phyloP scores from a whole-genome alignment of 1,140 invertebrate species.

The Brachionus rubens region DNA sequence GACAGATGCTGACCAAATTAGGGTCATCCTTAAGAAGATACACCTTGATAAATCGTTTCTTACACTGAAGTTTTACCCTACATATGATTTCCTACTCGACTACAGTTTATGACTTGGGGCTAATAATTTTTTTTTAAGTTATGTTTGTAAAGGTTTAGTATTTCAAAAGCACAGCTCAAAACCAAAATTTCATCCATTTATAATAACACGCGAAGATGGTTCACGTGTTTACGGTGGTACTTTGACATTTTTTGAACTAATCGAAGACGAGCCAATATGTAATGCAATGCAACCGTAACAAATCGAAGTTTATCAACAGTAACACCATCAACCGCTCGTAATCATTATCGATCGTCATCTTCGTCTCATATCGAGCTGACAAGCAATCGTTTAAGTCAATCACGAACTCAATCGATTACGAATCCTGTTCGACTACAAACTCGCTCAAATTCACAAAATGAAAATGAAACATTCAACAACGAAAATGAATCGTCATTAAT shows the following conservation, averaged over 20 bases:
- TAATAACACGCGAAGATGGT: constrained; percentile 93
- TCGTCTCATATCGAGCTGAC: constrained; percentile 65
- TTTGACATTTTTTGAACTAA: constrained; percentile 90
- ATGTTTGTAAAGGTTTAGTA: constrained; percentile 82
- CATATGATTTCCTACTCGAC: too few relatives aligned
- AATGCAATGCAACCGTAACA: constrained; percentile 78
- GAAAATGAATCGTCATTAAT: background rate
- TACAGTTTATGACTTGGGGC: background rate
- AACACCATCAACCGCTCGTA: constrained; percentile 76
- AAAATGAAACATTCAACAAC: background rate
- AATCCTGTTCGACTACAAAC: background rate
- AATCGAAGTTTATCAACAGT: constrained; percentile 64
- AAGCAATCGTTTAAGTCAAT: constrained; percentile 46
- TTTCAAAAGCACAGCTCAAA: constrained; percentile 65
- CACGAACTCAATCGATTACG: background rate
- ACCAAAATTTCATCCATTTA: constrained; percentile 89
- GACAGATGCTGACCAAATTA: too few relatives aligned
- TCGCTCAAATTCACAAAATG: background rate
- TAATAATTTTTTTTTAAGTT: constrained; percentile 66
- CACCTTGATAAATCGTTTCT: too few relatives aligned
- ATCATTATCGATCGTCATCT: constrained; percentile 46
- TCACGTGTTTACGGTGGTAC: constrained; percentile 86
- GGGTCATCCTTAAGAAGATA: too few relatives aligned
- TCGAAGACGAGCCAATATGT: constrained; percentile 82
- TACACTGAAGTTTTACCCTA: too few relatives aligned